Evolutionary conservation across 2,888 invertebrate genomes (phyloP), one percentile per base, ranked within the genome.

Genomic region (Tricholauxania praeusta): DNA sequence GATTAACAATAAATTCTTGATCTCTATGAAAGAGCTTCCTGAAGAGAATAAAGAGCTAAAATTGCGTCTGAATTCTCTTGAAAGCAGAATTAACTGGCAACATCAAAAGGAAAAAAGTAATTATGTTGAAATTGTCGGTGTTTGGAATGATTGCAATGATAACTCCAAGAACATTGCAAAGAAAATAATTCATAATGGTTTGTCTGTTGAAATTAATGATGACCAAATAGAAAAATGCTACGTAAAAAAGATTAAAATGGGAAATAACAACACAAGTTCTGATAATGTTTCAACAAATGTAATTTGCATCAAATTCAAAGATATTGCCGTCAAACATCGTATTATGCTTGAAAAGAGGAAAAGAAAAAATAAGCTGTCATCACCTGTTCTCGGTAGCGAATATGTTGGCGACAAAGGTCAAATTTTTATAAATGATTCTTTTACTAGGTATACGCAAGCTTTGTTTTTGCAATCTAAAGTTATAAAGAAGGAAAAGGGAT

Each of bases 41-140:
- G 52, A 52, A 12, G 52, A 52, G 52, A 52, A 52, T 12, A 17
- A 52, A 12, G 52, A 52, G 52, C 17, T 52, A 14, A 52, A 52
- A 52, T 8, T 12, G 12, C 52, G 52, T 52, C 8, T 52, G 52
- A 52, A 14, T 52, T n/a, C 10, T 52, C 52, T 52, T 52, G 52
- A 52, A 52, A 52, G 52, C 52, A 52, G 12, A 52, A 52, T 52
- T 52, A 52, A 52, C 52, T 52, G 52, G 52, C 6, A 52, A 52
- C 52, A 52, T 12, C 52, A 52, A 52, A 52, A n/a, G 52, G 17
- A 52, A 52, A 52, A 17, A 52, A 12, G 17, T 52, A 52, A 52
- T 12, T 52, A 52, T 3, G 22, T 52, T 52, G 52, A 52, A 52
- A 52, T 12, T 52, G 52, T 14, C 52, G 52, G 52, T 17, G 52